A percentile compares a stretch with the other conserved stretches of the same genome.
These are phyloP conservation scores for Pectinophora gossypiella DNA, from an alignment of 1,140 invertebrate species.

Conservation along the genomic window DNA sequence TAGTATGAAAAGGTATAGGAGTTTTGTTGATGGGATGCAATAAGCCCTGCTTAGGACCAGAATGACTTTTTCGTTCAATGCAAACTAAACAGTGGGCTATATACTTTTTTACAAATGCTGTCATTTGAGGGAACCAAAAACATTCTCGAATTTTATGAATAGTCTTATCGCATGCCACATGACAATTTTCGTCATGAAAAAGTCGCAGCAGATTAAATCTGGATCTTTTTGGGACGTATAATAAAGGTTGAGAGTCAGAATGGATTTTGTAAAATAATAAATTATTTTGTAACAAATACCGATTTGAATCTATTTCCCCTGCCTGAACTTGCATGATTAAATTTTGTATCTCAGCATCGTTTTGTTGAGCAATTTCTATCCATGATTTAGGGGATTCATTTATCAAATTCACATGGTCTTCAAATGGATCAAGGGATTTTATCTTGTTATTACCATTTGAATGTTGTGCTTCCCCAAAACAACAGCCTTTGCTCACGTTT, in stretches of 20 bases:
- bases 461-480: slow-evolving; percentile 30
- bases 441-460: too few species aligned
- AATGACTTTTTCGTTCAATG: too few species aligned
- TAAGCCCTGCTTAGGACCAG: too few species aligned
- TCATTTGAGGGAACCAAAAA: slow-evolving; percentile 20
- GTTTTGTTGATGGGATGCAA: too few species aligned
- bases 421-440: too few species aligned
- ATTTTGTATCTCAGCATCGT: slow-evolving; percentile 7
- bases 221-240: slow-evolving; percentile 7
- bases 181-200: slow-evolving; percentile 15
- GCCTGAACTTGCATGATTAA: too few species aligned
- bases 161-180: slow-evolving; percentile 19
- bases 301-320: slow-evolving; percentile 3
- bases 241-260: not conserved
- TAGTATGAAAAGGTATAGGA: too few species aligned
- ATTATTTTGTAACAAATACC: too few species aligned
- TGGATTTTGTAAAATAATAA: not conserved
- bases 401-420: too few species aligned
- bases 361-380: slow-evolving; percentile 7
- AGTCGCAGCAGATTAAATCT: slow-evolving; percentile 12
- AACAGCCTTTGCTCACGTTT: slow-evolving; percentile 28
- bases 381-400: not conserved
- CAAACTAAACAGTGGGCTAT: too few species aligned
- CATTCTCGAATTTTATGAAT: slow-evolving; percentile 4
- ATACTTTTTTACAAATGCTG: too few species aligned